A percentile compares a stretch with the other conserved stretches of the same genome.
These are phyloP conservation scores for Ascaphus truei DNA, from an alignment of 2,113 vertebrate species.

Conservation along the genomic window DNA sequence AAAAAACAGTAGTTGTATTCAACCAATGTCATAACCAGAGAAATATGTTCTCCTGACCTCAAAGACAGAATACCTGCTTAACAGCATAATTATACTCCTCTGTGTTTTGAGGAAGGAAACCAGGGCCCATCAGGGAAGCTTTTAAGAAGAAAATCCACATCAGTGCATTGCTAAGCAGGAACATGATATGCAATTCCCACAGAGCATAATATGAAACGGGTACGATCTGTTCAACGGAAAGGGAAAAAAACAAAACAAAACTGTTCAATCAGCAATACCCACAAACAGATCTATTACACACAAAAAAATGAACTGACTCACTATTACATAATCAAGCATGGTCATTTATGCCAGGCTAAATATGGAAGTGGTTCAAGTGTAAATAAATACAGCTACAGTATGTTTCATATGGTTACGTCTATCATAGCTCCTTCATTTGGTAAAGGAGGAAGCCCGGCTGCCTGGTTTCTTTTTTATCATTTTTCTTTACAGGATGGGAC, in stretches of 20 bases:
- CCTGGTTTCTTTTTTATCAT: too few relatives aligned
- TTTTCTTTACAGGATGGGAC: too few relatives aligned
- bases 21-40: background rate
- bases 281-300: background rate
- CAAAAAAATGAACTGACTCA: background rate
- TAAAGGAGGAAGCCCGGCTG: too few relatives aligned
- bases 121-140: conserved; percentile 42
- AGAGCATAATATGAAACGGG: conserved; percentile 33
- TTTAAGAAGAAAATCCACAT: conserved; percentile 47
- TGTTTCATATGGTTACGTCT: too few relatives aligned
- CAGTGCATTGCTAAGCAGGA: conserved; percentile 37
- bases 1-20: too few relatives aligned
- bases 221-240: conserved; percentile 29
- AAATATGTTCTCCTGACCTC: too few relatives aligned
- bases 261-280: background rate
- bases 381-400: too few relatives aligned
- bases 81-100: conserved; percentile 38
- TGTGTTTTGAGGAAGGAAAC: conserved; percentile 37
- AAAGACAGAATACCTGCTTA: conserved; percentile 32
- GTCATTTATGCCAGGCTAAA: background rate
- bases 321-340: background rate
- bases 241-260: background rate
- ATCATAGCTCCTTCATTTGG: too few relatives aligned
- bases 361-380: background rate
- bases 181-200: conserved; percentile 19